phyloP scores from a whole-genome alignment of 2,797 vertebrate genomes.

The Halcyon chelicuti region DNA sequence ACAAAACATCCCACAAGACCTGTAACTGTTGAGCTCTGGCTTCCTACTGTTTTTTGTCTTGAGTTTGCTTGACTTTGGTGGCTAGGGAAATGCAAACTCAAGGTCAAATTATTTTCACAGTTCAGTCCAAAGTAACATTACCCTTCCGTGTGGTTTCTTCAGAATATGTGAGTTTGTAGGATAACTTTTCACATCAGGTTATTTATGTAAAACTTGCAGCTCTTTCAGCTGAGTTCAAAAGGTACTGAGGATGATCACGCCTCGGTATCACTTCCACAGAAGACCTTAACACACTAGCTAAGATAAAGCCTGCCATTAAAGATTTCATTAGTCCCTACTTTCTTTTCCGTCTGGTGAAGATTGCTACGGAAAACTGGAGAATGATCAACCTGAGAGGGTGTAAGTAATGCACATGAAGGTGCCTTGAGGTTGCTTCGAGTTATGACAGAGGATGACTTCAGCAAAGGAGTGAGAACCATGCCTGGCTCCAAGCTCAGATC shows the following conservation, averaged over 20 bases:
- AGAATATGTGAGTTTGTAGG: neutral
- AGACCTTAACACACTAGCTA: neutral
- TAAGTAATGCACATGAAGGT: fast-evolving
- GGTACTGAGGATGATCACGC: neutral
- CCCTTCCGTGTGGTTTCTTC: neutral
- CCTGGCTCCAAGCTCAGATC: neutral
- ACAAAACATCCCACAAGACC: neutral
- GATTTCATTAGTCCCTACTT: neutral
- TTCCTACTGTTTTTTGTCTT: neutral
- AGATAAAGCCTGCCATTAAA: neutral
- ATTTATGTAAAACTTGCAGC: neutral
- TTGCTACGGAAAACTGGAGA: neutral
- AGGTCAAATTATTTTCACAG: neutral
- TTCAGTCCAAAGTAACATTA: neutral
- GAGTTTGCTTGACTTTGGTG: neutral
- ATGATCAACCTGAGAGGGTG: neutral
- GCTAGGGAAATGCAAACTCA: neutral
- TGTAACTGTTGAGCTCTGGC: neutral
- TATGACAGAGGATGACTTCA: neutral
- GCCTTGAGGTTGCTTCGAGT: neutral
- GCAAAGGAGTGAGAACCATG: neutral
- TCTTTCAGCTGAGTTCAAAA: neutral
- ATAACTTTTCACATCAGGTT: neutral
- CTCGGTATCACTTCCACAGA: neutral
- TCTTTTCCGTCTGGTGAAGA: neutral